phyloP scores from a whole-genome alignment of 2,888 invertebrate species.

The Lithophane ornitopus region DNA sequence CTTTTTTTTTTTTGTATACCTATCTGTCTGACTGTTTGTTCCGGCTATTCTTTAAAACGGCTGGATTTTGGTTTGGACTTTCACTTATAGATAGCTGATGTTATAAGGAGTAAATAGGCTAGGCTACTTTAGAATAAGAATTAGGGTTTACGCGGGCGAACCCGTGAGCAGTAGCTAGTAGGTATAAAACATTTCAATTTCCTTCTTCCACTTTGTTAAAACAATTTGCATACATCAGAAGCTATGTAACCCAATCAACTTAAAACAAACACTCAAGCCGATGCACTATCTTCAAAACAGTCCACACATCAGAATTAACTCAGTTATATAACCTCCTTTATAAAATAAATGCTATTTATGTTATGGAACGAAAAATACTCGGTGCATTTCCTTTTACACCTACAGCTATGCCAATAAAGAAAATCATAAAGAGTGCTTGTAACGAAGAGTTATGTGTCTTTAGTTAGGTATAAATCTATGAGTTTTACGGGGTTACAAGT shows the following conservation, averaged over 20 bases:
- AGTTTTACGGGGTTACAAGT: conserved; percentile 8
- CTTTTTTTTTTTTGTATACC: too few species aligned
- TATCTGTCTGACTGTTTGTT: too few species aligned
- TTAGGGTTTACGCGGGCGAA: too few species aligned
- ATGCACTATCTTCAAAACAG: conserved; percentile 29
- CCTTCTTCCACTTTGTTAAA: background rate
- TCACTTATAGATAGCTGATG: too few species aligned
- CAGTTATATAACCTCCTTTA: conserved; percentile 9
- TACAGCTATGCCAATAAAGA: conserved; percentile 34
- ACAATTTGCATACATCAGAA: conserved; percentile 25
- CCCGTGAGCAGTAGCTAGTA: too few species aligned
- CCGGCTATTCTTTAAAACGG: too few species aligned
- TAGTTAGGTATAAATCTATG: conserved; percentile 39
- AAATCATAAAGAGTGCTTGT: conserved; percentile 39
- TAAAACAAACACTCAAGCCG: conserved; percentile 21
- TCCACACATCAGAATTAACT: conserved; percentile 24
- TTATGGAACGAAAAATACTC: conserved; percentile 27
- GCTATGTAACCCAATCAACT: conserved; percentile 23
- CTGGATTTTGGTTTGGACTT: too few species aligned
- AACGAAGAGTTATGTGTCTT: conserved; percentile 50
- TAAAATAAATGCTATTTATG: conserved; percentile 34
- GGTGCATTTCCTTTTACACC: conserved; percentile 27
- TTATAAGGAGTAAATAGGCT: too few species aligned
- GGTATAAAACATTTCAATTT: too few species aligned
- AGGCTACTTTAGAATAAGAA: too few species aligned